These are phyloP conservation scores for Bucorvus abyssinicus DNA, from an alignment of 2,797 vertebrate genomes.

Conservation along the genomic window DNA sequence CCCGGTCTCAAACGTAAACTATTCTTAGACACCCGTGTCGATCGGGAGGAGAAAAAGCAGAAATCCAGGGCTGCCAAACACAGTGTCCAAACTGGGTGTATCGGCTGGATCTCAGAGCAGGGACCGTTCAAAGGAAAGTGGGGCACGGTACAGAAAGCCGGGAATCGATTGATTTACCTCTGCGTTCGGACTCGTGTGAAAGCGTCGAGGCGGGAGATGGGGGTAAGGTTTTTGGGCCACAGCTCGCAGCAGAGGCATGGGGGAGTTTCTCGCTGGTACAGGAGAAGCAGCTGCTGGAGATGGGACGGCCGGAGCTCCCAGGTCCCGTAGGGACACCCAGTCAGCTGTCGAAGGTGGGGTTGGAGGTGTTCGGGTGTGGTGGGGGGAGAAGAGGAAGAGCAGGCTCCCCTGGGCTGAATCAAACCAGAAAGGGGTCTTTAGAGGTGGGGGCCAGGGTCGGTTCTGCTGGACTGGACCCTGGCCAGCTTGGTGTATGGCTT, in stretches of 20 bases:
- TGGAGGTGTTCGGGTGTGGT: fast-evolving
- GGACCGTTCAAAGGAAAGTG: background rate
- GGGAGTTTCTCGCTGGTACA: fast-evolving
- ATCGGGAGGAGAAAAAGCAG: background rate
- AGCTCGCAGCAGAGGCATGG: background rate
- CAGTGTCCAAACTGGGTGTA: background rate
- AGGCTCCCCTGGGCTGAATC: background rate
- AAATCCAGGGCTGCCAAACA: background rate
- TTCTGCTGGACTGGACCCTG: background rate
- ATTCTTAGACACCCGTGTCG: background rate
- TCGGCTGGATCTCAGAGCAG: background rate
- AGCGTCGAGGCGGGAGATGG: background rate
- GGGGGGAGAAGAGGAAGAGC: background rate
- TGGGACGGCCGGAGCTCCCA: fast-evolving
- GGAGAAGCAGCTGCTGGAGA: background rate
- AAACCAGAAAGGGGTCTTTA: background rate
- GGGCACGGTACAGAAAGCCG: background rate
- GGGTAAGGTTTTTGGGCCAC: background rate
- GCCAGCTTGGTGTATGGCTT: fast-evolving
- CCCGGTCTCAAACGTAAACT: background rate
- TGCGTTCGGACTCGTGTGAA: fast-evolving
- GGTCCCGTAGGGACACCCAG: fast-evolving
- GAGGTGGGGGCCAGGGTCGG: background rate
- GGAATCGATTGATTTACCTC: background rate
- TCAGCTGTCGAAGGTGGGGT: fast-evolving